Percentiles rank a stretch among this genome's conserved stretches.
Evolutionary conservation across 1,140 invertebrate species (phyloP).

Genomic region (Eufriesea mexicana): DNA sequence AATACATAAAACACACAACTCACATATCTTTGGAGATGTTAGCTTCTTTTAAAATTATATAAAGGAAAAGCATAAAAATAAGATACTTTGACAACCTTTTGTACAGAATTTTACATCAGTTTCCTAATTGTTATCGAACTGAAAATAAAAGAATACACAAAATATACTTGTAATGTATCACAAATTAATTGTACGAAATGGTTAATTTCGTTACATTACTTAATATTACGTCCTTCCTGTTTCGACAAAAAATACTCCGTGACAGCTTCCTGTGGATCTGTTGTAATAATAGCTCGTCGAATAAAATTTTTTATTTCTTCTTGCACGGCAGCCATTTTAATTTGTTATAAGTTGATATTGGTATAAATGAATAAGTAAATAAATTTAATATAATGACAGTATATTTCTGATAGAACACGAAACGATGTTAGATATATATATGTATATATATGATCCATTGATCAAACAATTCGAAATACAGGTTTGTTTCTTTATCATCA

Average conservation of each 20-base stretch:
- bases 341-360: neutral
- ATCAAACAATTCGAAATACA: conserved; percentile 71
- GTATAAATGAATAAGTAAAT: neutral
- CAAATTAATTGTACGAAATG: conserved; percentile 6
- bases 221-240: conserved; percentile 58
- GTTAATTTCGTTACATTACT: conserved; percentile 61
- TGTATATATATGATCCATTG: conserved; percentile 59
- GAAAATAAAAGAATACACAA: conserved; percentile 33
- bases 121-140: conserved; percentile 14
- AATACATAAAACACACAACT: conserved; percentile 14
- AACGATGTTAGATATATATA: conserved; percentile 21
- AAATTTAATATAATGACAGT: neutral
- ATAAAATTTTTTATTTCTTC: conserved; percentile 44
- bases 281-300: conserved; percentile 55
- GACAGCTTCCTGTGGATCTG: conserved; percentile 62
- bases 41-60: neutral
- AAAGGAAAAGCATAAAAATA: neutral
- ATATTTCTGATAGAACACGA: conserved; percentile 43
- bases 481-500: neutral
- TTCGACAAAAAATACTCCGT: conserved; percentile 70
- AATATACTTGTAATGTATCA: neutral
- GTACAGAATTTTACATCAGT: conserved; percentile 15
- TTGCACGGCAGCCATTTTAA: conserved; percentile 33
- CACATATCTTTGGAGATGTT: conserved; percentile 4
- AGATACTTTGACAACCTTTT: conserved; percentile 6